Percentiles rank a stretch among this genome's conserved stretches.
These are phyloP conservation scores for Clarias magur DNA, from an alignment of 2,113 vertebrate genomes.

Conservation along the genomic window DNA sequence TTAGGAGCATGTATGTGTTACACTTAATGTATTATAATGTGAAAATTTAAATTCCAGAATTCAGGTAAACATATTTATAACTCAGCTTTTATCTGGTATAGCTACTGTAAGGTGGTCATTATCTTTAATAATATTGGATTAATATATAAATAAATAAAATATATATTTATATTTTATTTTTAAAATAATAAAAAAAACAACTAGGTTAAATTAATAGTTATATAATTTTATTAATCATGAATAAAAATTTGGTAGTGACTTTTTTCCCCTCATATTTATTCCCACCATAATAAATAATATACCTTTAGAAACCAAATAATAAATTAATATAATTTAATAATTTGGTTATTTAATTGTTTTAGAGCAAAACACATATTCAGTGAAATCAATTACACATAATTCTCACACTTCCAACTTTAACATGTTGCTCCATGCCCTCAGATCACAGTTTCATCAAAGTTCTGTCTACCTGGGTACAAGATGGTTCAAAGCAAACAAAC, in stretches of 20 bases:
- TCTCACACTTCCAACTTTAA: slow-evolving; percentile 20
- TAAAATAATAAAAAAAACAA: not conserved
- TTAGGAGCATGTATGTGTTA: not conserved
- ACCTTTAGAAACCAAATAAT: not conserved
- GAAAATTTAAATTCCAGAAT: not conserved
- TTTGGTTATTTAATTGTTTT: too few species aligned
- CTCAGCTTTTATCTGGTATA: not conserved
- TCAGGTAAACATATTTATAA: not conserved
- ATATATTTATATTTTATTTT: too few species aligned
- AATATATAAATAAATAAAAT: not conserved
- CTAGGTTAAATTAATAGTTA: not conserved
- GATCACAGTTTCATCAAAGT: slow-evolving; percentile 18
- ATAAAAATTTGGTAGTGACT: not conserved
- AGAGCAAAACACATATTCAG: not conserved
- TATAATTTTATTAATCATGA: not conserved
- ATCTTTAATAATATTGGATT: not conserved
- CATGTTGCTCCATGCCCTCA: not conserved
- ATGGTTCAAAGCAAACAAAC: slow-evolving; percentile 3
- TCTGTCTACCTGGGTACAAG: slow-evolving; percentile 8
- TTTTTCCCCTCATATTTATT: not conserved
- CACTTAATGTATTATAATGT: not conserved
- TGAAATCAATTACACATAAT: slow-evolving; percentile 21
- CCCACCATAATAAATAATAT: not conserved
- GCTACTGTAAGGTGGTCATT: not conserved
- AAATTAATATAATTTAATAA: too few species aligned